Evolutionary conservation across 2,888 invertebrate genomes (phyloP), one percentile per base, ranked within the genome.

Genomic region (Heliconius cydno): DNA sequence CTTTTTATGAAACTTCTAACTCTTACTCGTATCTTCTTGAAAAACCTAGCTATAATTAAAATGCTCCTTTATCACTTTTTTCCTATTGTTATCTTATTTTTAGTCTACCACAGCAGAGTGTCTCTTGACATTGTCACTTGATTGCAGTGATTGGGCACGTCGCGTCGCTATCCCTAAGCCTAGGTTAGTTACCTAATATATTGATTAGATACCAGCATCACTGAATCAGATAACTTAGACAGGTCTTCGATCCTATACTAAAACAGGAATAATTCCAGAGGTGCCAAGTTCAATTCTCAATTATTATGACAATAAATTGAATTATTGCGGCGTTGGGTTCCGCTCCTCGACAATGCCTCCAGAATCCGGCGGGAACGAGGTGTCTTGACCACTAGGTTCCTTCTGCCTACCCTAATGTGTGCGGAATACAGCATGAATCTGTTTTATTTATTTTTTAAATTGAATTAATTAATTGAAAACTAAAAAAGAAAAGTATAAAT

Each of bases 81-180:
- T 75, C 28, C 65, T 75, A 65, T 75, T 75, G 66, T 66, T 75
- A 57, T 38, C 67, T 28, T 67, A 74, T 74, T 74, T 74, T 57
- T 25, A 67, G 73, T 57, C 52, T 57, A 74, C 46, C 25, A 66
- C 30, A 78, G 41, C 57, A 25, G 73, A 81, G 76, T 79, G 75
- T 46, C 75, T 75, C 80, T 81, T 81, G 80, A 81, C 77, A 82
- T 75, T 81, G 80, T 80, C 77, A 82, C 28, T 75, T 25, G 82
- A 82, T 82, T 71, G 78, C 68, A 72, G 72, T 73, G 81, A 82
- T 81, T 81, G 57, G 75, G 77, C 82, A 82, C 78, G 80, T 52
- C 63, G 19, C 52, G 7, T 60, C 60, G n/a, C 65, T 63, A 19
- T 22, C 12, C 28, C 63, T 46, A 75, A 66, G 38, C 38, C 19